Conservation (phyloP, 2,888 invertebrate genomes). For the Amphipyra berbera region DNA sequence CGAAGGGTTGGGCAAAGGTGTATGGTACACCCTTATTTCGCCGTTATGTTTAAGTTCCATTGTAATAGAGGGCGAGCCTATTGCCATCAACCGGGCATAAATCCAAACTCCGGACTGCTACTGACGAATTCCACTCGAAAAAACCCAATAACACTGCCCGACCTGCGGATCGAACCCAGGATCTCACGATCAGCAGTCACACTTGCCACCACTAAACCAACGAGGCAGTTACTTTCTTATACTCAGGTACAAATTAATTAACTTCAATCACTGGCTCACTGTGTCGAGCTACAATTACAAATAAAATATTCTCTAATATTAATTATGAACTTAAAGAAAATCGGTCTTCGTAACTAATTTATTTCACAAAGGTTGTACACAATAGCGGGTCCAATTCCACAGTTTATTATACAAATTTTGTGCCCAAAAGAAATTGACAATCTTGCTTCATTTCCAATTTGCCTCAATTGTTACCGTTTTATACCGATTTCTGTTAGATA, state of each 20-base stretch:
- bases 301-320: conserved; percentile 16
- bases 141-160: no score
- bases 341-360: conserved; percentile 30
- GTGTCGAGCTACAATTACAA: conserved; percentile 13
- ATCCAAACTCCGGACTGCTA: no score
- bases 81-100: no score
- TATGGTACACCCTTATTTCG: no score
- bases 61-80: no score
- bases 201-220: no score
- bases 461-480: conserved; percentile 49
- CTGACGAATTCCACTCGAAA: no score
- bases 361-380: conserved; percentile 23
- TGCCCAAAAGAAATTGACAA: conserved; percentile 45
- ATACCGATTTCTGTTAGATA: conserved; percentile 20
- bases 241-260: conserved; percentile 2
- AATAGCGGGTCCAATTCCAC: conserved; percentile 23
- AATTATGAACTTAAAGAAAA: conserved; percentile 28
- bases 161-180: no score
- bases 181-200: no score
- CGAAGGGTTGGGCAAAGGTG: no score
- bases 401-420: conserved; percentile 42
- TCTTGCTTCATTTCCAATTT: conserved; percentile 46
- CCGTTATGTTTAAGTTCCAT: no score
- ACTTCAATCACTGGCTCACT: conserved; percentile 3
- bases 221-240: neutral